Base-by-base conservation (phyloP, 2,113 vertebrate species). In the Phalacrocorax pelagicus region DNA sequence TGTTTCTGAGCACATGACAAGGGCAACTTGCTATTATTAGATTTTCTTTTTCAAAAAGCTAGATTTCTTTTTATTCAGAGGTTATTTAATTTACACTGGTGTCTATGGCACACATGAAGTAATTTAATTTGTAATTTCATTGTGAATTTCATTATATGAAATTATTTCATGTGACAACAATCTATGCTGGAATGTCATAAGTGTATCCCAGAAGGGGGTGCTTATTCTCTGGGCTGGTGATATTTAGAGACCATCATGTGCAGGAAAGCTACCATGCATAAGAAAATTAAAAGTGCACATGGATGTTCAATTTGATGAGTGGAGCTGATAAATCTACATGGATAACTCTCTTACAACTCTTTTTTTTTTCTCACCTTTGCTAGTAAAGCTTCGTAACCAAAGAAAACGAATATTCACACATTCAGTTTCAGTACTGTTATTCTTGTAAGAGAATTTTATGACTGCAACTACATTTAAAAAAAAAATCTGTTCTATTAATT, bases 111-210 rank as follows among this genome's bases (percentile, higher is more conserved):
- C 21, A 58, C 22, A 46, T 49, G 30, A 91, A 90, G 26, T 74
- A 93, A 82, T 96, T 95, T 96, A 10, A 92, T 44, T 59, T 86
- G 70, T 78, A 81, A 82, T 95, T 94, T 96, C 69, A 72, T 40
- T 81, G 44, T 66, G 83, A 90, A 97, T 96, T 92, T 92, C 36
- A 94, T 66, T 54, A 73, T 84, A 94, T 92, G 67, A 92, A 95
- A 86, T 93, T 72, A 90, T 95, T 95, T 89, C 51, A 36, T 36
- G 59, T 92, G 94, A 96, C 92, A 95, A 81, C 44, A 90, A 84
- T 95, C 81, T 95, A 20, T 61, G 89, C 42, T 52, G 44, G 58
- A 96, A 94, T 90, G 85, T 88, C 12, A 10, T 92, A 94, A 90
- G 46, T 79, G 59, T 95, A 78, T 89, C 72, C 70, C 74, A 90